phyloP scores from a whole-genome alignment of 2,888 invertebrate genomes.

The Ormia ochracea region DNA sequence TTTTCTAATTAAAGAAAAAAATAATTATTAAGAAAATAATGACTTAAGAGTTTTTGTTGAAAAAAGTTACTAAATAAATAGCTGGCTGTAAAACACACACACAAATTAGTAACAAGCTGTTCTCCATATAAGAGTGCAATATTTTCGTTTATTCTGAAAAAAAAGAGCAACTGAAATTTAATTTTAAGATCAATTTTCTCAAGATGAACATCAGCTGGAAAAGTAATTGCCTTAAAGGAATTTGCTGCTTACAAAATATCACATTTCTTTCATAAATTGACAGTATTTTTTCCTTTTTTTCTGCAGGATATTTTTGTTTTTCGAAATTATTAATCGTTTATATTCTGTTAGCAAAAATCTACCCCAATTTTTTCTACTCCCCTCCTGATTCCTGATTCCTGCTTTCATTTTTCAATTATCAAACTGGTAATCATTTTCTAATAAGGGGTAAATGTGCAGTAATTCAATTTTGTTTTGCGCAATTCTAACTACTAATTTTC shows the following conservation, averaged over 20 bases:
- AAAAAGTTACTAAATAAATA: not conserved
- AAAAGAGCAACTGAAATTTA: conserved; percentile 43
- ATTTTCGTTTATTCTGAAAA: not conserved
- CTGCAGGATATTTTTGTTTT: not conserved
- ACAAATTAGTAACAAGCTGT: conserved; percentile 16
- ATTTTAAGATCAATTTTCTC: conserved; percentile 47
- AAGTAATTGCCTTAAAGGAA: conserved; percentile 41
- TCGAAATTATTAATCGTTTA: not conserved
- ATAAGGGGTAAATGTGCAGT: not conserved
- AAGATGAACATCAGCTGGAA: conserved; percentile 23
- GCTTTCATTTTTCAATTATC: conserved; percentile 53
- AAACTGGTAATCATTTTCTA: conserved; percentile 17
- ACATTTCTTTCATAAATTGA: conserved; percentile 27
- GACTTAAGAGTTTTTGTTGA: conserved; percentile 31
- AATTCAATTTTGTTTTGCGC: conserved; percentile 54
- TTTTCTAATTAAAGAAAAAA: conserved; percentile 56
- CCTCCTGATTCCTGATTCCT: not conserved
- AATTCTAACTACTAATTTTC: conserved; percentile 58
- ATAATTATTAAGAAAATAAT: conserved; percentile 52
- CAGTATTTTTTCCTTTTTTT: not conserved
- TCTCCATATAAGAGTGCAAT: not conserved
- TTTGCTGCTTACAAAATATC: conserved; percentile 40
- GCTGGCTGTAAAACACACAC: not conserved
- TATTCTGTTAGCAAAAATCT: not conserved
- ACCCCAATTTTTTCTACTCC: conserved; percentile 23